phyloP scores from a whole-genome alignment of 2,113 vertebrate species.

The Pachypanchax playfairii region DNA sequence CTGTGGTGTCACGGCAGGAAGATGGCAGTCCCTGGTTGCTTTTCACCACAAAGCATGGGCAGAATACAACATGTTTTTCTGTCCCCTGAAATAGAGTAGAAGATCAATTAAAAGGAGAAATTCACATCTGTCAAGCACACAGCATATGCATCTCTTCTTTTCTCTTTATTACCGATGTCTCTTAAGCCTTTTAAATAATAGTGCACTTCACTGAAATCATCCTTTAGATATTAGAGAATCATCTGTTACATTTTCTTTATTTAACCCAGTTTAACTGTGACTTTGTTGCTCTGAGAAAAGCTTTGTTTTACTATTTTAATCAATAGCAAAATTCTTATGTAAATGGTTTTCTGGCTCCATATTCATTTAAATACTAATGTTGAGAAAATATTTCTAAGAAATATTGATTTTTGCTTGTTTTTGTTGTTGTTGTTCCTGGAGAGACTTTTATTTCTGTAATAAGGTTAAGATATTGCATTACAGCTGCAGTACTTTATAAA shows the following conservation, averaged over 20 bases:
- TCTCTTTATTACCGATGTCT: slow-evolving; percentile 48
- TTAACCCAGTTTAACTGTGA: slow-evolving; percentile 65
- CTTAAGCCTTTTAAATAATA: slow-evolving; percentile 33
- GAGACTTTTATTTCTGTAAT: too few species aligned
- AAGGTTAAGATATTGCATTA: too few species aligned
- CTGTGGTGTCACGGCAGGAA: slow-evolving; percentile 60
- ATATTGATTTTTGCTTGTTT: too few species aligned
- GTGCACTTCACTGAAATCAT: slow-evolving; percentile 44
- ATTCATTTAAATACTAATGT: neutral
- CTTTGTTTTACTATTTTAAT: slow-evolving; percentile 61
- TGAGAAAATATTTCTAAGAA: neutral
- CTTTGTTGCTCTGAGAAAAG: slow-evolving; percentile 68
- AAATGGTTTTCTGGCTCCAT: too few species aligned
- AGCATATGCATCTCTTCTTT: slow-evolving; percentile 35
- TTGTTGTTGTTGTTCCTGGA: too few species aligned
- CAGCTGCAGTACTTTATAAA: neutral
- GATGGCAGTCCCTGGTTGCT: slow-evolving; percentile 59
- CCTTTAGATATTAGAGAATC: slow-evolving; percentile 19
- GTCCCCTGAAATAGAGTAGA: slow-evolving; percentile 46
- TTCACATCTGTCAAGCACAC: slow-evolving; percentile 60
- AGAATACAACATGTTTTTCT: slow-evolving; percentile 38
- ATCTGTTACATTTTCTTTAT: slow-evolving; percentile 50
- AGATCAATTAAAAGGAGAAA: slow-evolving; percentile 68
- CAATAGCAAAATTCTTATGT: too few species aligned
- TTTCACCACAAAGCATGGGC: slow-evolving; percentile 45